Base-by-base conservation (phyloP, 1,140 invertebrate genomes). In the Scaptomyza montana region DNA sequence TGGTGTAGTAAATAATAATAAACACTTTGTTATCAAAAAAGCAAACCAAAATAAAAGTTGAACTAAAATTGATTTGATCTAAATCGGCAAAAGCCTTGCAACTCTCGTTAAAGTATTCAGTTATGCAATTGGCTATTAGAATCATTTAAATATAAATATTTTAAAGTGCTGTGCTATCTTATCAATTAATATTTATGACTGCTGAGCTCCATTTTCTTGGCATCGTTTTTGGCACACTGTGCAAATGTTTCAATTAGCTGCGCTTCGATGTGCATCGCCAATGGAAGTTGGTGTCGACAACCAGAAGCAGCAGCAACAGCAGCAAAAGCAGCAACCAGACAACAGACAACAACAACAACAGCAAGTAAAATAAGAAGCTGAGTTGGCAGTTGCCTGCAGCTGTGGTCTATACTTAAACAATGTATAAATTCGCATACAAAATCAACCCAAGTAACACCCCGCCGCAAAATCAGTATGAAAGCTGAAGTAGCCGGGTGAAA, bases 401-500 rank as follows among this genome's bases (percentile, higher is more conserved):
- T 87, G 82, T 67, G 78, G 82, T 79, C 80, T 68, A 82, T 87
- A 89, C 75, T 86, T 89, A 82, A 89, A 89, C 82, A 86, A 86
- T 86, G 84, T 86, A 86, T 86, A 86, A 86, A 86, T 86, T 87
- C 82, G 76, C 63, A 80, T 87, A 82, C 82, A 86, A 87, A 90
- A 72, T 76, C 81, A 49, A 21, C 41, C 47, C 16, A 4, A 13
- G 45, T 5, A n/a, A 8, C 49, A 19, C 46, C 6, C 1, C 46
- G 12, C 45, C 45, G 21, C 19, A n/a, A 21, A 28, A 9, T 39
- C 33, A 50, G 57, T 77, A 75, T 68, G 60, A 57, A 67, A 49
- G 74, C 50, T 59, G 69, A 50, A 53, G 68, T 30, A 49, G 50
- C 51, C 36, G n/a, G 45, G 36, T 36, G 33, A 36, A 47, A 62